Percentiles rank a stretch among this genome's conserved stretches.
These are phyloP conservation scores for Brachyalestes nurse DNA, from an alignment of 2,797 vertebrate genomes.

Conservation along the genomic window DNA sequence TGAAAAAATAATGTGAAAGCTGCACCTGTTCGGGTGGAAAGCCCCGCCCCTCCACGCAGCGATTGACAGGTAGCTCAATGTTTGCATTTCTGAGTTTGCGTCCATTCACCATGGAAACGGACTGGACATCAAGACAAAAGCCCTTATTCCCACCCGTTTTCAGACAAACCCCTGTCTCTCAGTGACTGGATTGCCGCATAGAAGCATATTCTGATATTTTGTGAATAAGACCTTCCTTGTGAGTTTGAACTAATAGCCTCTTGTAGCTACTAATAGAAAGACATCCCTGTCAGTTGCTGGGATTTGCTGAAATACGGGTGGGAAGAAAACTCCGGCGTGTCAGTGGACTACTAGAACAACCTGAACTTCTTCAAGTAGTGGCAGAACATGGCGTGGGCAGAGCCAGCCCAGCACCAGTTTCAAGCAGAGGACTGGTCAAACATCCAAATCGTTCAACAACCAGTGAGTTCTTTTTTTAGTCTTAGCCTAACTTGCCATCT, in stretches of 20 bases:
- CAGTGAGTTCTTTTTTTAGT: constrained; percentile 52
- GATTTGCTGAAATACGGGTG: background rate
- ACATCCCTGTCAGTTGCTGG: background rate
- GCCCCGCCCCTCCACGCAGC: background rate
- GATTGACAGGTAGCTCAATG: background rate
- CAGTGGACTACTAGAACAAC: background rate
- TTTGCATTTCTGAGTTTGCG: background rate
- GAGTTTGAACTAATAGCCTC: background rate
- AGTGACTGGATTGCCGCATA: background rate
- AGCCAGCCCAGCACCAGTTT: constrained; percentile 18
- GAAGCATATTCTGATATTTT: background rate
- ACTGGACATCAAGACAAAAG: background rate
- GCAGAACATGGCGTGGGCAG: constrained; percentile 19
- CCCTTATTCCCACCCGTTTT: background rate
- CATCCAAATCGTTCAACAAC: constrained; percentile 57
- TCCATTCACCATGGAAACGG: constrained; percentile 25
- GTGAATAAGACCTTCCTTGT: background rate
- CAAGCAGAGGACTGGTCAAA: constrained; percentile 44
- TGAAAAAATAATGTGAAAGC: too few relatives aligned
- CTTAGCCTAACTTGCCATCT: too few relatives aligned
- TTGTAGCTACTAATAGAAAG: background rate
- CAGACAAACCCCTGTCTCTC: background rate
- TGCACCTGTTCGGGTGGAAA: too few relatives aligned
- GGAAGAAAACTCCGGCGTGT: background rate
- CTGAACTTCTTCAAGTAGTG: background rate